Percentiles rank a stretch among this genome's conserved stretches.
Evolutionary conservation across 2,797 vertebrate species (phyloP).

Genomic region (Acrossocheilus wenchowensis): DNA sequence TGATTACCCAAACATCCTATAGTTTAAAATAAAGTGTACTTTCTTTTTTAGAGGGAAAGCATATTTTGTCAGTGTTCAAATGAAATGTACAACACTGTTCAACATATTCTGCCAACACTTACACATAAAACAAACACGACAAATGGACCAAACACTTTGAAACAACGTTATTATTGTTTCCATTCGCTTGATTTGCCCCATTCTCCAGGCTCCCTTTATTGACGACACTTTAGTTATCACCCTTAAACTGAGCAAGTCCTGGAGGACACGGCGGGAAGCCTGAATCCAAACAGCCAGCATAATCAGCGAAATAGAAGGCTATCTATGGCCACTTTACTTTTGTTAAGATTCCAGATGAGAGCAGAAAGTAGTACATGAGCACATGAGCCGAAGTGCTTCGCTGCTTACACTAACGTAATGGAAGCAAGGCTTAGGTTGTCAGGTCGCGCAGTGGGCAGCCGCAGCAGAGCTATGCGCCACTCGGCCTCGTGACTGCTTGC

Average conservation of each 20-base stretch:
- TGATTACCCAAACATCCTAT: neutral
- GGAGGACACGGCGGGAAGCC: conserved; percentile 66
- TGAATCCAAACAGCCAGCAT: conserved; percentile 79
- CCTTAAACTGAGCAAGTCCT: conserved; percentile 69
- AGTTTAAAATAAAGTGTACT: conserved; percentile 2
- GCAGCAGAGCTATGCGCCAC: conserved; percentile 60
- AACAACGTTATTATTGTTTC: conserved; percentile 57
- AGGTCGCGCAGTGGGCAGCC: conserved; percentile 61
- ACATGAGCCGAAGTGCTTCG: conserved; percentile 63
- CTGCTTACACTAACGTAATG: conserved; percentile 69
- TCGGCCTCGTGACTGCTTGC: conserved; percentile 66
- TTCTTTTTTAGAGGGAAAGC: conserved; percentile 8
- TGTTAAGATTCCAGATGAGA: conserved; percentile 66
- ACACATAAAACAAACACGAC: conserved; percentile 51
- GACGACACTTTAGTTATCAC: conserved; percentile 66
- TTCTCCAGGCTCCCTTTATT: conserved; percentile 66
- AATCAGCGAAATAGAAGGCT: conserved; percentile 76
- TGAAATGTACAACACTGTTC: neutral
- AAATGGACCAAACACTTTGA: conserved; percentile 60
- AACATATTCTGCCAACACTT: conserved; percentile 47
- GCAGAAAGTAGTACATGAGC: conserved; percentile 72
- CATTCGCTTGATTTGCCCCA: conserved; percentile 57
- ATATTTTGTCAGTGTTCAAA: conserved; percentile 18
- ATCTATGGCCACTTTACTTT: conserved; percentile 68
- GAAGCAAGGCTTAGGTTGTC: conserved; percentile 68